A percentile compares a stretch with the other conserved stretches of the same genome.
Conservation (phyloP, 2,888 invertebrate species). For the Dasysyrphus tricinctus region DNA sequence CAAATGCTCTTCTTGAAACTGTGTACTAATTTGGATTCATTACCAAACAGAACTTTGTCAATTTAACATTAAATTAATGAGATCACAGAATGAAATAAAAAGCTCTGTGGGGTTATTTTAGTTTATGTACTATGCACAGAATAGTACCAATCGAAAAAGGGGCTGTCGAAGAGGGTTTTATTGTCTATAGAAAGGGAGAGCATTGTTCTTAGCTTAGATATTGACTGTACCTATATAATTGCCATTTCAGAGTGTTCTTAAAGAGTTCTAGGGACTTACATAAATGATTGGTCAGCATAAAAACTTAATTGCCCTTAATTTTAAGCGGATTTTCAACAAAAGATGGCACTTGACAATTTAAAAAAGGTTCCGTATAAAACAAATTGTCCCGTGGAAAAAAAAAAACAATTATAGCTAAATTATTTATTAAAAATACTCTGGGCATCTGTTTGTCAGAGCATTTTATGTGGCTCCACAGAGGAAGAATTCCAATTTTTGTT, state of each 20-base stretch:
- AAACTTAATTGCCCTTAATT: slow-evolving; percentile 12
- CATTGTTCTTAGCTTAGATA: background rate
- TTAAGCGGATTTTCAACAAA: background rate
- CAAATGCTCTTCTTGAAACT: slow-evolving; percentile 35
- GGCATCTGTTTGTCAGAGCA: background rate
- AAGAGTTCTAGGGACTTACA: background rate
- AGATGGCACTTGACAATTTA: background rate
- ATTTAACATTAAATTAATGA: slow-evolving; percentile 60
- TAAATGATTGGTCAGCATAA: slow-evolving; percentile 15
- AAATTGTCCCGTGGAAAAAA: background rate
- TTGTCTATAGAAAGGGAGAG: background rate
- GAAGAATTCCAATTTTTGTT: too few relatives aligned
- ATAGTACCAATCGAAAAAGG: background rate
- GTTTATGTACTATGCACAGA: background rate
- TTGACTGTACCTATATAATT: background rate
- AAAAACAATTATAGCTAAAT: background rate
- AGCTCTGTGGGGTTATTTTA: slow-evolving; percentile 21
- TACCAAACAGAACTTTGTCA: slow-evolving; percentile 46
- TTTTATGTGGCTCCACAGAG: too few relatives aligned
- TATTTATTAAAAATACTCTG: background rate
- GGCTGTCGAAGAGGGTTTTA: background rate
- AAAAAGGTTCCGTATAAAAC: background rate
- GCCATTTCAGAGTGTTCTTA: background rate
- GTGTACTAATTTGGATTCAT: slow-evolving; percentile 48
- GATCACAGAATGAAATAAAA: slow-evolving; percentile 50